A percentile compares a stretch with the other conserved stretches of the same genome.
Evolutionary conservation across 2,113 vertebrate genomes (phyloP).

Genomic region (Antechinus flavipes): DNA sequence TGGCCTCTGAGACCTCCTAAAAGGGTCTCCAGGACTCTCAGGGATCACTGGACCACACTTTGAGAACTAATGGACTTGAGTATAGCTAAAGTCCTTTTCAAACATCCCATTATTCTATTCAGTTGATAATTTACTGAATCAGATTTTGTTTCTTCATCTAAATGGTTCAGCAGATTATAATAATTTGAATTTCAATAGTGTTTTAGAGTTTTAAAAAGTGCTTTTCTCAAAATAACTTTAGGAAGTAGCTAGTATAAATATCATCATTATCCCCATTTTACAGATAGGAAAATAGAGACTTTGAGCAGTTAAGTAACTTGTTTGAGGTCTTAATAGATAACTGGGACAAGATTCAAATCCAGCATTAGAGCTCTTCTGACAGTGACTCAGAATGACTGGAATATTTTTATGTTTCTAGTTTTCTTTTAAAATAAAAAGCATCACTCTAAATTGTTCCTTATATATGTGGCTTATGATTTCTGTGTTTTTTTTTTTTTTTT

Average conservation of each 20-base stretch:
- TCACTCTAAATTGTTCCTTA: not conserved
- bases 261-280: not conserved
- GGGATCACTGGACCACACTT: not conserved
- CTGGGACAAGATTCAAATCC: not conserved
- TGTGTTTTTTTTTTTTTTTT: not conserved
- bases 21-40: too few species aligned
- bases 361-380: not conserved
- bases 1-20: too few species aligned
- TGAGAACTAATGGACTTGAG: not conserved
- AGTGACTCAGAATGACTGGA: not conserved
- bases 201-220: not conserved
- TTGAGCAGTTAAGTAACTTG: not conserved
- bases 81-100: not conserved
- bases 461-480: not conserved
- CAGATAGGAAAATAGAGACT: not conserved
- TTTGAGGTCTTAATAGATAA: not conserved
- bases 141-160: not conserved
- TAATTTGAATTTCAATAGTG: not conserved
- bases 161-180: constrained; percentile 1
- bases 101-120: not conserved
- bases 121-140: not conserved
- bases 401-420: constrained; percentile 27
- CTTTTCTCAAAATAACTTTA: not conserved
- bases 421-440: constrained; percentile 18
- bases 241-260: not conserved